Evolutionary conservation across 2,797 vertebrate genomes (phyloP), one percentile per base, ranked within the genome.

Genomic region (Neostethus bicornis): DNA sequence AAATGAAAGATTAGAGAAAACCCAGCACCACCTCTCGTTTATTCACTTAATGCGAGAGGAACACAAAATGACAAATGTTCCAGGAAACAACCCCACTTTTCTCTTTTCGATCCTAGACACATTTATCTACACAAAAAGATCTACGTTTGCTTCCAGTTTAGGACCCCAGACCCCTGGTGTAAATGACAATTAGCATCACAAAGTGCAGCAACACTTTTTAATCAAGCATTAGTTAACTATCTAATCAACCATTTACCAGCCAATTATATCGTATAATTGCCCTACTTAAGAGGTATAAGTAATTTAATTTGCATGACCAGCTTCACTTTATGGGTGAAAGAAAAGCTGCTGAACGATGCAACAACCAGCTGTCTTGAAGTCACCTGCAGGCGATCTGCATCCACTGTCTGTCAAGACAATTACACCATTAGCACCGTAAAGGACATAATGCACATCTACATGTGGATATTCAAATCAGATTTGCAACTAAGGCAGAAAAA

Each of bases 211-310:
- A 57, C 39, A 35, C 43, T 63, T 82, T 86, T 81, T 72, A 79
- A 86, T 85, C 79, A 81, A 59, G 51, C 63, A 59, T 68, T 79
- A 62, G 70, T 81, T 83, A 82, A 80, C 74, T 76, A 70, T 65
- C 78, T 78, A 86, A 87, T 87, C 86, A 80, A 53, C 58, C 79
- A 78, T 59, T 80, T 48, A 13, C 74, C 60, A 79, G 65, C 80
- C 85, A 89, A 91, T 91, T 91, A 85, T 86, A 79, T 84, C 64
- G 57, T 34, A 46, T 91, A 85, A 90, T 89, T 87, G 78, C 55
- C 70, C 75, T 72, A 79, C 75, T 89, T 80, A 76, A 77, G 64
- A 80, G 67, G 66, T 83, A 54, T 77, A 61, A 75, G 71, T 80
- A 79, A 86, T 85, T 68, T 64, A 75, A 89, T 89, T 86, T 85